Evolutionary conservation across 2,888 invertebrate genomes (phyloP), one percentile per base, ranked within the genome.

Genomic region (Caenorhabditis sp.): DNA sequence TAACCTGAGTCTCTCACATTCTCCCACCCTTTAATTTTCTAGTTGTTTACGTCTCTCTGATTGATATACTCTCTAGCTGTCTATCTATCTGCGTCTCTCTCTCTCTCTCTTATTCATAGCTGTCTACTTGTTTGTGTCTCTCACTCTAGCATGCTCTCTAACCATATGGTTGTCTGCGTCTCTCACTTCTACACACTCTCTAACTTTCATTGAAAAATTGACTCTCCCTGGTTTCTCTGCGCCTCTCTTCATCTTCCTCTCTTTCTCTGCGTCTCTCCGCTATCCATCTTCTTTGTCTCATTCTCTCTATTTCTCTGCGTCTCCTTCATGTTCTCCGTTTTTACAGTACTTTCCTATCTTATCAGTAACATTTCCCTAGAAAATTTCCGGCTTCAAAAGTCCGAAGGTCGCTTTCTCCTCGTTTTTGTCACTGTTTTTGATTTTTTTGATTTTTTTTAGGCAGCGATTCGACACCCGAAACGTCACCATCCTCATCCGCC

Each of bases 391-490:
- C 52, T 50, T 31, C 3, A 52, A 54, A 56, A 59, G 63, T 68
- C 70, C 70, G 49, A 70, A 70, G 70, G 70, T 63, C 67, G 27
- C 17, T 57, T n/a, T n/a, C n/a, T n/a, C n/a, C n/a, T n/a, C n/a
- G n/a, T n/a, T n/a, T n/a, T n/a, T n/a, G n/a, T n/a, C n/a, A n/a
- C n/a, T n/a, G n/a, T n/a, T n/a, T n/a, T n/a, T n/a, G n/a, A n/a
- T n/a, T n/a, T 4, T 31, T 31, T 4, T 31, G 10, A 25, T 36
- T 43, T 38, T 25, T 54, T 63, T 3, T 61, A 69, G 69, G 67
- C 21, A 56, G 27, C 67, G 70, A 67, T 62, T 75, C 75, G 20
- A 70, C 75, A 17, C 75, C 70, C 17, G 70, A 70, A 60, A 67
- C 76, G 12, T 71, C 71, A 1, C 71, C 76, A n/a, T 71, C 76